phyloP scores from a whole-genome alignment of 1,140 invertebrate genomes.

The Drosophila ananassae region DNA sequence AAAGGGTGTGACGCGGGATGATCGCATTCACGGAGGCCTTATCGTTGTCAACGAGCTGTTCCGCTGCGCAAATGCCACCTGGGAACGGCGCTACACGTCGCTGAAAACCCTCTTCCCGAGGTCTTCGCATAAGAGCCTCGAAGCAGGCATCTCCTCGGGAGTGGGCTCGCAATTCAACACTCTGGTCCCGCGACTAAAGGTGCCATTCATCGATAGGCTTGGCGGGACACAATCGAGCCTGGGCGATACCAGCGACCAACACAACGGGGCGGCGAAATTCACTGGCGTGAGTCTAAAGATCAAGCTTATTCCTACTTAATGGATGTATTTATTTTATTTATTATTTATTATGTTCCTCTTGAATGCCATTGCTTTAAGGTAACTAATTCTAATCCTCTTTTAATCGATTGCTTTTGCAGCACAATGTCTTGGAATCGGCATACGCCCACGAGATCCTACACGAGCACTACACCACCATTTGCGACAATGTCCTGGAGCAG shows the following conservation, averaged over 20 bases:
- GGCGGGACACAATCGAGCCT: slow-evolving; percentile 68
- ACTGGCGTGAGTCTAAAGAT: slow-evolving; percentile 57
- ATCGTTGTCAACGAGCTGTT: slow-evolving; percentile 97
- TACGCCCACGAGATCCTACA: slow-evolving; percentile 93
- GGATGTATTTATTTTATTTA: slow-evolving; percentile 26
- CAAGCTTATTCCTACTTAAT: neutral
- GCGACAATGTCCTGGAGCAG: slow-evolving; percentile 91
- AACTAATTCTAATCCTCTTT: no score
- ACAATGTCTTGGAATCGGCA: slow-evolving; percentile 90
- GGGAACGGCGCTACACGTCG: slow-evolving; percentile 92
- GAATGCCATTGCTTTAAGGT: no score
- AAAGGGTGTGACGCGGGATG: slow-evolving; percentile 93
- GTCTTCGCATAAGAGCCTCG: slow-evolving; percentile 80
- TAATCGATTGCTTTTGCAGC: slow-evolving; percentile 31
- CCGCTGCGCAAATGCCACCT: slow-evolving; percentile 94
- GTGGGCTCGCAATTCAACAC: slow-evolving; percentile 68
- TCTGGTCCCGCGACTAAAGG: slow-evolving; percentile 82
- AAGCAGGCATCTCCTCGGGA: slow-evolving; percentile 38
- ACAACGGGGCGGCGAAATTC: slow-evolving; percentile 67
- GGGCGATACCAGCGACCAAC: slow-evolving; percentile 59
- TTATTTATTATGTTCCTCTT: neutral
- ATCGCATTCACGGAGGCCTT: slow-evolving; percentile 96
- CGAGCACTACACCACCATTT: slow-evolving; percentile 94
- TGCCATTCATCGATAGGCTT: slow-evolving; percentile 81
- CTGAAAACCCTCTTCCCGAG: slow-evolving; percentile 85